These are phyloP conservation scores for Monomorium pharaonis DNA, from an alignment of 1,140 invertebrate species.

Conservation along the genomic window DNA sequence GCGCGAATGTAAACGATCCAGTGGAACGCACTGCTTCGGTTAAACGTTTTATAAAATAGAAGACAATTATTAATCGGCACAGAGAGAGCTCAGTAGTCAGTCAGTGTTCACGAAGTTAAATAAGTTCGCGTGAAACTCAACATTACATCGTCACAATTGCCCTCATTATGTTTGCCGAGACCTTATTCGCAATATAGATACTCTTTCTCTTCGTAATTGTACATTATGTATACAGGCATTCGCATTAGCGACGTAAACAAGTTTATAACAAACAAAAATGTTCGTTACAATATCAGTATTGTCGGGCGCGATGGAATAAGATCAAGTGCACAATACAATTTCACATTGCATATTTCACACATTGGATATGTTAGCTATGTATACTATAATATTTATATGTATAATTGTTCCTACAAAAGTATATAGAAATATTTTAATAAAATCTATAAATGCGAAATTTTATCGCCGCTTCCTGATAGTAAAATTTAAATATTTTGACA, in stretches of 20 bases:
- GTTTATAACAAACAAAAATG: conserved; percentile 40
- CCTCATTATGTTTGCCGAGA: conserved; percentile 18
- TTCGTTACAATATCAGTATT: conserved; percentile 23
- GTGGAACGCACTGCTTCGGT: conserved; percentile 66
- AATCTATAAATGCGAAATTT: not conserved
- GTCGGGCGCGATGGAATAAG: not conserved
- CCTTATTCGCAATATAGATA: conserved; percentile 58
- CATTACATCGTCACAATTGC: conserved; percentile 46
- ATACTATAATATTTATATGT: not conserved
- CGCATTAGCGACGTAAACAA: conserved; percentile 36
- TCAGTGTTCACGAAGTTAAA: conserved; percentile 63
- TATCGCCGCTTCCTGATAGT: not conserved
- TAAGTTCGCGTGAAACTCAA: conserved; percentile 54
- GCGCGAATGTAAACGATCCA: conserved; percentile 35
- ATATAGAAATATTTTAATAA: not conserved
- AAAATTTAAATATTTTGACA: not conserved
- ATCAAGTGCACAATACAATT: conserved; percentile 4
- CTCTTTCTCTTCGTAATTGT: conserved; percentile 53
- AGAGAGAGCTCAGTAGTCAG: conserved; percentile 70
- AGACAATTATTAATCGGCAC: conserved; percentile 69
- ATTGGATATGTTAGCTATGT: conserved; percentile 7
- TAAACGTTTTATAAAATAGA: conserved; percentile 71
- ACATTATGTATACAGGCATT: conserved; percentile 66
- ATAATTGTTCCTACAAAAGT: not conserved
- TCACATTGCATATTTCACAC: not conserved